Percentiles rank a stretch among this genome's conserved stretches.
Evolutionary conservation across 2,888 invertebrate genomes (phyloP).

Genomic region (Pherbina coryleti): DNA sequence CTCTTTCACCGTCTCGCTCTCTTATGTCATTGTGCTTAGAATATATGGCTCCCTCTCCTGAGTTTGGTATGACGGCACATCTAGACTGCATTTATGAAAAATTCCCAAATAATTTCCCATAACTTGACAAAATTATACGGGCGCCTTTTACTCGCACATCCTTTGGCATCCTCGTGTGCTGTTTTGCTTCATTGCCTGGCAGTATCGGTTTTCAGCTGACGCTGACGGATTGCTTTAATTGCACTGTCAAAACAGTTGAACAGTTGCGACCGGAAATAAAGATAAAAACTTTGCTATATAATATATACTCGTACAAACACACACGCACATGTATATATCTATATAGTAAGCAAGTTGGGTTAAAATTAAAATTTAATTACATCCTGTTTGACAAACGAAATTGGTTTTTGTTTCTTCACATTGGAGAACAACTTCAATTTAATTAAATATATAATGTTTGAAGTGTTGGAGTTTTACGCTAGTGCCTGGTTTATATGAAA

Average conservation of each 20-base stretch:
- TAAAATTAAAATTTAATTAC: not conserved
- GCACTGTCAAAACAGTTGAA: not conserved
- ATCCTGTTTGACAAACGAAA: not conserved
- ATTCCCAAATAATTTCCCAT: slow-evolving; percentile 2
- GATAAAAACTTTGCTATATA: too few relatives aligned
- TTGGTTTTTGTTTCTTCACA: too few relatives aligned
- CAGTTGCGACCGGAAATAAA: not conserved
- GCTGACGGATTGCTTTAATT: slow-evolving; percentile 8
- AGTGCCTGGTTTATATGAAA: too few relatives aligned
- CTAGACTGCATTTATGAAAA: not conserved
- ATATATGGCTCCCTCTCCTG: not conserved
- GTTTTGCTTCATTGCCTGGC: not conserved
- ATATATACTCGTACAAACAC: too few relatives aligned
- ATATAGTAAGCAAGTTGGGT: too few relatives aligned
- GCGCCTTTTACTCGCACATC: not conserved
- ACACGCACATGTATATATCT: too few relatives aligned
- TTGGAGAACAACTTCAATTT: not conserved
- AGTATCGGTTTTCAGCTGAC: slow-evolving; percentile 26
- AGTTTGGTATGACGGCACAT: not conserved
- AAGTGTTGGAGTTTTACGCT: not conserved
- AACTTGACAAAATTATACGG: not conserved
- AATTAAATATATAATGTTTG: not conserved
- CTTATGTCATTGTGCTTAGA: not conserved
- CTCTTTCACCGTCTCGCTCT: too few relatives aligned
- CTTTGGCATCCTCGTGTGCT: not conserved